Evolutionary conservation across 2,797 vertebrate genomes (phyloP), one percentile per base, ranked within the genome.

Genomic region (Hyperoplus lanceolatus): DNA sequence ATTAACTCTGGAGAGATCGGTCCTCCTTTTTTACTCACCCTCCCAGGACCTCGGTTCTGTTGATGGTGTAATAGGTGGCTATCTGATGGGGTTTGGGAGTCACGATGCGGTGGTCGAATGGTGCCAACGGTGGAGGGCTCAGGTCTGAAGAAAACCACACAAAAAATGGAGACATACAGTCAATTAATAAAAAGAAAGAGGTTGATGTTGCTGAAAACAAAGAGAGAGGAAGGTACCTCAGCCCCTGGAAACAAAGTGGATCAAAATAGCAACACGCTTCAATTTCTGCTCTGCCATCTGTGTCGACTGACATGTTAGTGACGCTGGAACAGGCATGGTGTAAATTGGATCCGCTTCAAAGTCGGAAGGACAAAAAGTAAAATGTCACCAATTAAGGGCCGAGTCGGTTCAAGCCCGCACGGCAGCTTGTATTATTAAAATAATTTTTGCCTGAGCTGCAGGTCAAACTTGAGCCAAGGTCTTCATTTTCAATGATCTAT

Each of bases 71-170:
- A 43, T 95, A 96, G 81, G 89, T 95, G 80, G 88, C 93, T 46
- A 99, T 95, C 54, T 95, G 95, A 62, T 95, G 91, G 60, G 95
- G 94, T 90, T 96, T 99, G 77, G 97, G 93, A 39, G 95, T 96
- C 80, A 99, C 97, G 8, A 99, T 96, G 66, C 97, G 96, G 81
- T 99, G 98, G 83, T 96, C 96, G 60, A 99, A 99, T 5, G 98
- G 98, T 8, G 98, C 97, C 0, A 96, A 74, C 6, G 96, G 96
- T 16, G 96, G 94, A 6, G 91, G 94, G 60, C 82, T 89, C 3
- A 90, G 93, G 75, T 96, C 98, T 99, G 82, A 62, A 87, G 36
- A 70, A 12, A 8, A 75, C 1, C 56, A 59, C 0, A 2, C 78
- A 82, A 29, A 57, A 18, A 8, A 1, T 16, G 11, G 18, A 4